Evolutionary conservation across 2,888 invertebrate species (phyloP).

Genomic region (Spodoptera exigua): DNA sequence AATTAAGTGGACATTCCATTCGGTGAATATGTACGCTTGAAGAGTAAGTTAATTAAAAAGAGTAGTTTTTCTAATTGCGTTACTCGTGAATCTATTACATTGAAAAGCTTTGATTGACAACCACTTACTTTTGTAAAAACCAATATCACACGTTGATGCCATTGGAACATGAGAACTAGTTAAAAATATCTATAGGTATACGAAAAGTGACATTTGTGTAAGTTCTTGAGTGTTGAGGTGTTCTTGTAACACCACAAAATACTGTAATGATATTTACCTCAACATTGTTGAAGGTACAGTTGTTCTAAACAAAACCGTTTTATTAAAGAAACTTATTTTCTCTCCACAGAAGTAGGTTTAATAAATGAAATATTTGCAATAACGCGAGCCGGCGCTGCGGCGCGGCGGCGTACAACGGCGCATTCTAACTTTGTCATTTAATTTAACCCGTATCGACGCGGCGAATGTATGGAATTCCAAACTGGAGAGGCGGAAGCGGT

Average conservation of each 20-base stretch:
- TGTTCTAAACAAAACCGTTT: slow-evolving; percentile 25
- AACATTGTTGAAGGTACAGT: slow-evolving; percentile 5
- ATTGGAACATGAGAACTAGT: background rate
- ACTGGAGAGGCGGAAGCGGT: slow-evolving; percentile 82
- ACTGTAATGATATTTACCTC: slow-evolving; percentile 7
- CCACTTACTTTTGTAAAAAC: too few relatives aligned
- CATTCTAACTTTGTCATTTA: slow-evolving; percentile 62
- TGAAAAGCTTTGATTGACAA: too few relatives aligned
- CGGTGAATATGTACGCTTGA: background rate
- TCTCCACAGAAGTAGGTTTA: slow-evolving; percentile 47
- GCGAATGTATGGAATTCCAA: slow-evolving; percentile 72
- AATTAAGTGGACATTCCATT: background rate
- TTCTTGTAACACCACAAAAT: too few relatives aligned
- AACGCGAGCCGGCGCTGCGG: slow-evolving; percentile 20
- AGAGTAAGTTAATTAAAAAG: background rate
- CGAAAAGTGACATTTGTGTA: too few relatives aligned
- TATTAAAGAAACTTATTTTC: slow-evolving; percentile 31
- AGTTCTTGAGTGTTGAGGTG: too few relatives aligned
- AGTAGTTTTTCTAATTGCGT: background rate
- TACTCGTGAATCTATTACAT: background rate
- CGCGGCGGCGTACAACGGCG: slow-evolving; percentile 29
- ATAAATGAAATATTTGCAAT: slow-evolving; percentile 60
- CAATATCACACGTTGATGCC: background rate
- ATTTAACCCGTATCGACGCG: slow-evolving; percentile 60
- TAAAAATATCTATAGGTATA: too few relatives aligned